These are phyloP conservation scores for Alitta virens DNA, from an alignment of 2,888 invertebrate species.

Conservation along the genomic window DNA sequence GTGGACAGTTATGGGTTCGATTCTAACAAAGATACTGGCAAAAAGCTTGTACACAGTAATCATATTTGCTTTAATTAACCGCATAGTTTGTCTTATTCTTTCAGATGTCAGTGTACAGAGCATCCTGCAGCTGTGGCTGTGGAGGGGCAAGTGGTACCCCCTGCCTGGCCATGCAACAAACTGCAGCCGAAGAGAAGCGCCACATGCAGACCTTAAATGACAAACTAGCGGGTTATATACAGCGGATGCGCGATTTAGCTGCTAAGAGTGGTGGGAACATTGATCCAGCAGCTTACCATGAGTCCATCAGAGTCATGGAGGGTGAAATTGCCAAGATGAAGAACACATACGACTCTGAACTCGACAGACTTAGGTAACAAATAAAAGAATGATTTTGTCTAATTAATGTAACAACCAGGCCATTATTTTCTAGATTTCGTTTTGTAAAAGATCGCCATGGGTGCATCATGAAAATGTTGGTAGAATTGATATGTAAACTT, in stretches of 20 bases:
- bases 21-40: no score
- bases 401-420: no score
- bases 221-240: constrained; percentile 16
- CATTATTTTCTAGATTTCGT: no score
- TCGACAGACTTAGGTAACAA: constrained; percentile 27
- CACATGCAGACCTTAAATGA: constrained; percentile 19
- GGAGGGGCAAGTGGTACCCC: neutral
- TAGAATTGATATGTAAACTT: no score
- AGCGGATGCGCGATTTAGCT: constrained; percentile 11
- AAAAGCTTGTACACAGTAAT: no score
- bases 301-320: constrained; percentile 23
- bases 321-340: constrained; percentile 24
- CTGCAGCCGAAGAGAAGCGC: neutral
- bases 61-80: no score
- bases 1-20: no score
- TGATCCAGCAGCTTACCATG: constrained; percentile 18
- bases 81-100: neutral
- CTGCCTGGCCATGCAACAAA: neutral
- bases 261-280: neutral
- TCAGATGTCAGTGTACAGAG: neutral
- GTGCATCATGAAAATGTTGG: no score
- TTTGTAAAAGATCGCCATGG: no score
- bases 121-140: neutral
- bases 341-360: constrained; percentile 22
- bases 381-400: no score